These are phyloP conservation scores for Drosophila kanapiae DNA, from an alignment of 1,140 invertebrate genomes.

Conservation along the genomic window DNA sequence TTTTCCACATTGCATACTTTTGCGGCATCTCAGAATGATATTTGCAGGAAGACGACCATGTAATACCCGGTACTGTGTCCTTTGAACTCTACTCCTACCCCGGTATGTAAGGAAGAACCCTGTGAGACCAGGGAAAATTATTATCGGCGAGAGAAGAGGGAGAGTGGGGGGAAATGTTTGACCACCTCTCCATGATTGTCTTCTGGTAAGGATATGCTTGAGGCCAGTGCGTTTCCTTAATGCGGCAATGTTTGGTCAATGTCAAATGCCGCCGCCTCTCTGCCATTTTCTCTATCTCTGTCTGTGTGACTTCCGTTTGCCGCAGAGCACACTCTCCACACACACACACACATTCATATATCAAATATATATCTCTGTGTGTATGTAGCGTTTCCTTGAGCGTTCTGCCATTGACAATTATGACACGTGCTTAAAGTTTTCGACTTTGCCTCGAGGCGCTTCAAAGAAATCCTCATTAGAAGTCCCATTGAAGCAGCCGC, in stretches of 20 bases:
- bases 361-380: background rate
- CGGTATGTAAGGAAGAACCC: no score
- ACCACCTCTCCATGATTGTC: constrained; percentile 24
- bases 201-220: constrained; percentile 61
- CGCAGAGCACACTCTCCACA: constrained; percentile 25
- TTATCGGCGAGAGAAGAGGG: background rate
- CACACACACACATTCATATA: background rate
- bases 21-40: no score
- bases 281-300: constrained; percentile 19
- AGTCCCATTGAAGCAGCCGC: constrained; percentile 11
- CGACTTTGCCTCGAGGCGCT: constrained; percentile 23
- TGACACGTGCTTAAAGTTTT: constrained; percentile 66
- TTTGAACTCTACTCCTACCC: no score
- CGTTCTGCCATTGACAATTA: constrained; percentile 75
- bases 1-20: constrained; percentile 11
- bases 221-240: constrained; percentile 71
- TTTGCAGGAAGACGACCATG: background rate
- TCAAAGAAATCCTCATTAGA: constrained; percentile 41
- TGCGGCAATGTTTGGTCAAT: constrained; percentile 70
- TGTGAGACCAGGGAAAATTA: no score
- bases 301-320: constrained; percentile 61
- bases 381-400: constrained; percentile 13
- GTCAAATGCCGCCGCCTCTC: constrained; percentile 57
- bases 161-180: constrained; percentile 35
- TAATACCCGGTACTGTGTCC: no score